Evolutionary conservation across 2,113 vertebrate species (phyloP).

Genomic region (Collichthys lucidus): DNA sequence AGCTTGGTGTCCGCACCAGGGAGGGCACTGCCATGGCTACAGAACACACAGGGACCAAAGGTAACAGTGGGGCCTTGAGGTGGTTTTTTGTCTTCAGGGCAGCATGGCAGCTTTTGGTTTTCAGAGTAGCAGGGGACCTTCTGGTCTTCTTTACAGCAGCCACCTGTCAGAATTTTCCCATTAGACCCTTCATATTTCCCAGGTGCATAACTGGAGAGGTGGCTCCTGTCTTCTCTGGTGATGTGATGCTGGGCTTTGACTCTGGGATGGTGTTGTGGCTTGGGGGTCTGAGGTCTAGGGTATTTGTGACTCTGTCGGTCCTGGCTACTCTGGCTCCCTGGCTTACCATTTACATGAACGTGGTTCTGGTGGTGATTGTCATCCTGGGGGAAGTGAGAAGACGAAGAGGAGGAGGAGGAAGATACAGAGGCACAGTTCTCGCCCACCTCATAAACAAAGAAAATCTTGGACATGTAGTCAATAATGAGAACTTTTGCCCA

Average conservation of each 20-base stretch:
- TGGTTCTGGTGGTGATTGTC: conserved; percentile 54
- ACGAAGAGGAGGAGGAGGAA: conserved; percentile 40
- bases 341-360: conserved; percentile 66
- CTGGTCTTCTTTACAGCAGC: conserved; percentile 71
- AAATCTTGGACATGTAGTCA: conserved; percentile 96
- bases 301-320: conserved; percentile 42
- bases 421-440: conserved; percentile 88
- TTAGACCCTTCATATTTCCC: conserved; percentile 72
- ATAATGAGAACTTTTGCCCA: conserved; percentile 97
- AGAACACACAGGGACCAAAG: conserved; percentile 85
- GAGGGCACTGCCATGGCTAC: conserved; percentile 57
- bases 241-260: conserved; percentile 73
- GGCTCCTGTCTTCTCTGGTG: conserved; percentile 61
- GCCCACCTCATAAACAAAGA: conserved; percentile 96
- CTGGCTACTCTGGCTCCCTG: conserved; percentile 35
- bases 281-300: conserved; percentile 66
- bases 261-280: conserved; percentile 63
- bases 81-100: conserved; percentile 66
- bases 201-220: conserved; percentile 47
- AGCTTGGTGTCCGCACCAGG: conserved; percentile 76
- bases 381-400: conserved; percentile 45
- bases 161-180: conserved; percentile 69
- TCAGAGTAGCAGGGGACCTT: conserved; percentile 48
- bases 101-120: conserved; percentile 62
- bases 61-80: conserved; percentile 62